Evolutionary conservation across 2,888 invertebrate genomes (phyloP).

Genomic region (Agrochola circellaris): DNA sequence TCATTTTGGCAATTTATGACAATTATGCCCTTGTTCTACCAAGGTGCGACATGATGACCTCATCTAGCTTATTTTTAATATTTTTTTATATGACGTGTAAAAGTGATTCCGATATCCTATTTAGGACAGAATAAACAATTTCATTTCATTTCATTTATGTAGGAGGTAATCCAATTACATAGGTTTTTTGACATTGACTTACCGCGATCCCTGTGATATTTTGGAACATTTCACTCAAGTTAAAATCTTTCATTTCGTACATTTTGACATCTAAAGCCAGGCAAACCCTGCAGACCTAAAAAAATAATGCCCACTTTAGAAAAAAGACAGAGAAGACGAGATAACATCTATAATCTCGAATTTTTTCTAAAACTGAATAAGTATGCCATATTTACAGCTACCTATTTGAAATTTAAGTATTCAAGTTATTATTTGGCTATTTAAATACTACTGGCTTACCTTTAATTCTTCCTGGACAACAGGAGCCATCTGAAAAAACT

Average conservation of each 20-base stretch:
- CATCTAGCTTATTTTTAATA: too few relatives aligned
- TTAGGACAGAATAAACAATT: too few relatives aligned
- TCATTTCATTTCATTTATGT: too few relatives aligned
- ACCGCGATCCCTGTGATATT: conserved; percentile 30
- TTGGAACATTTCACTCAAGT: conserved; percentile 29
- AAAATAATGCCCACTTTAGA: not conserved
- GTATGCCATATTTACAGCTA: not conserved
- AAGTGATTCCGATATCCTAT: too few relatives aligned
- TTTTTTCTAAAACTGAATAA: not conserved
- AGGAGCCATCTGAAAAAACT: conserved; percentile 1
- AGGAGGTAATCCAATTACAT: not conserved
- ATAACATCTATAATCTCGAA: not conserved
- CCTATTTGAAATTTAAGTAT: too few relatives aligned
- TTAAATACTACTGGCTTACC: not conserved
- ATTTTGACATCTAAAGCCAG: conserved; percentile 27
- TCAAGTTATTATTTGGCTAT: too few relatives aligned
- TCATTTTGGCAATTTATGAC: too few relatives aligned
- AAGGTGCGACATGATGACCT: too few relatives aligned
- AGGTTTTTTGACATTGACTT: not conserved
- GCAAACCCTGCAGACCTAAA: conserved; percentile 36
- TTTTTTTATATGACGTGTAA: too few relatives aligned
- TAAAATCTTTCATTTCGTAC: conserved; percentile 12
- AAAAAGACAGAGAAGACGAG: not conserved
- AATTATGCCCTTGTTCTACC: too few relatives aligned
- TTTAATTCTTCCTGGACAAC: conserved; percentile 12